Base-by-base conservation (phyloP, 1,140 invertebrate genomes). In the Galleria mellonella region DNA sequence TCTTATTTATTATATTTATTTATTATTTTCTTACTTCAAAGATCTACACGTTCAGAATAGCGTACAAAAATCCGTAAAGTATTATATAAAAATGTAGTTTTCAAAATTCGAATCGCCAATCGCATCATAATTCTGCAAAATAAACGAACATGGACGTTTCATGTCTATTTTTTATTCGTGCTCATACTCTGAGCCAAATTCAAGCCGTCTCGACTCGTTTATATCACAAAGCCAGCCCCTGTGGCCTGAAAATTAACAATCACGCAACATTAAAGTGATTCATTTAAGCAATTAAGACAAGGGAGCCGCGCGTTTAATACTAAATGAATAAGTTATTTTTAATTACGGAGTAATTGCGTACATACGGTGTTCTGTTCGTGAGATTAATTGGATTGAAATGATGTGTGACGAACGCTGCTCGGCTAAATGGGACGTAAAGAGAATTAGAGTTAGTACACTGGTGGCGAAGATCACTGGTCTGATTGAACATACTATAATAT, bases 321-420 rank as follows among this genome's bases (percentile, higher is more conserved):
- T 47, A 76, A 76, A 73, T 79, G 71, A 83, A 77, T 77, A 78
- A 82, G 73, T 75, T 79, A 78, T 77, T 78, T 79, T 79, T 77
- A 83, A 83, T 83, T 79, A 83, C 56, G 32, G 31, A 56, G 63
- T 79, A 77, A 82, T 79, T 78, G 67, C 51, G 56, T 37, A 56
- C 56, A 64, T 55, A 56, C 51, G 50, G 41, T 33, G 32, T 35
- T 23, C 17, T 6, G 17, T 23, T 23, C 17, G 17, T 23, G 14
- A 55, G 49, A 73, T 72, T 73, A 81, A 77, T 77, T 81, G 59
- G 52, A 46, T 57, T 46, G 47, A 52, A 68, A 63, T 72, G 68
- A 63, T 56, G 50, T 62, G 65, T 51, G 15, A 13, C 32, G 38
- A 27, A 11, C 31, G 31, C 9, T 37, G 32, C 30, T 27, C 14